Conservation (phyloP, 1,140 invertebrate species). For the Ridgeia piscesae region DNA sequence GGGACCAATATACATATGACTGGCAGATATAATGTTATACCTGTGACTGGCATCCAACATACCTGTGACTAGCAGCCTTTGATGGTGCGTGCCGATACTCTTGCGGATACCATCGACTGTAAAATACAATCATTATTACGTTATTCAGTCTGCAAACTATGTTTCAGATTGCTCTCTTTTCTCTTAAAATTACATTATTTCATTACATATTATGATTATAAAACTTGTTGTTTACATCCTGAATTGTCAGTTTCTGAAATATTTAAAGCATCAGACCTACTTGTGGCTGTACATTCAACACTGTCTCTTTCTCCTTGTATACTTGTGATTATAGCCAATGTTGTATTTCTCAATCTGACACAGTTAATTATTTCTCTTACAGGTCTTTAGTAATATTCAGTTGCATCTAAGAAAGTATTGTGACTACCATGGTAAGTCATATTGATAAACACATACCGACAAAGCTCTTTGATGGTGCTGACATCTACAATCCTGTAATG, state of each 20-base stretch:
- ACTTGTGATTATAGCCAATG: neutral
- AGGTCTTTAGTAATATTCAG: neutral
- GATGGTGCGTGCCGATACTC: constrained; percentile 63
- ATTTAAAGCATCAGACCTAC: neutral
- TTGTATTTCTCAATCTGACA: neutral
- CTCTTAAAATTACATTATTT: neutral
- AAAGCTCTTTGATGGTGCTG: constrained; percentile 83
- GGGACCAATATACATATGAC: neutral
- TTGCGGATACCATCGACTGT: constrained; percentile 72
- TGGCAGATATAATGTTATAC: neutral
- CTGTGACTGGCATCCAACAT: neutral
- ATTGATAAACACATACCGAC: constrained; percentile 55
- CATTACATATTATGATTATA: neutral
- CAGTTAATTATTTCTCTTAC: neutral
- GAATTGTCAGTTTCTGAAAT: neutral
- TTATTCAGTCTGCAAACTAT: neutral
- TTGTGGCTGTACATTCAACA: too few relatives aligned
- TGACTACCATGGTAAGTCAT: too few relatives aligned
- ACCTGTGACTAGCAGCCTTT: constrained; percentile 70
- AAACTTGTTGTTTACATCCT: neutral
- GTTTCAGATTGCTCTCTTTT: neutral
- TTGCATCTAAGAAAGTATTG: neutral
- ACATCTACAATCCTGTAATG: constrained; percentile 95
- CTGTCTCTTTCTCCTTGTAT: neutral
- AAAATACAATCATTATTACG: constrained; percentile 24